Evolutionary conservation across 64 coral and sea anemone species (phyloP).

Genomic region (Actinia equina): DNA sequence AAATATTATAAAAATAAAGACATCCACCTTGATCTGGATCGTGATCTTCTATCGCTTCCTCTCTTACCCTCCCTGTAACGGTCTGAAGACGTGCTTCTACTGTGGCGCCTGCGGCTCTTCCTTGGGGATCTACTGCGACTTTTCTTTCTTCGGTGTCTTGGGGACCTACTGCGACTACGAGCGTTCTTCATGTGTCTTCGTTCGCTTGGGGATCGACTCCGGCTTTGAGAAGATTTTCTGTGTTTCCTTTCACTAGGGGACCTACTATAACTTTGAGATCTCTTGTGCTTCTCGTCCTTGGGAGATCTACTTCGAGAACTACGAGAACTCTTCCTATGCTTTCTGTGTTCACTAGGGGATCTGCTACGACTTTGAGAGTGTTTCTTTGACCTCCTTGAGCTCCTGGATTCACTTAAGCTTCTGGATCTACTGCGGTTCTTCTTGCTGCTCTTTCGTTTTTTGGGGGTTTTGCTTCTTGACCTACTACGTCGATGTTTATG

Average conservation of each 20-base stretch:
- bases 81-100: not conserved
- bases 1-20: not conserved
- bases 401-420: constrained; percentile 32
- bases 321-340: not conserved
- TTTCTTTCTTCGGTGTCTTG: constrained; percentile 47
- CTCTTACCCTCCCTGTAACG: constrained; percentile 54
- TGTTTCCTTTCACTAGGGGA: not conserved
- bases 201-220: constrained; percentile 31
- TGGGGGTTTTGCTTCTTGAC: constrained; percentile 35
- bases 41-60: constrained; percentile 36
- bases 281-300: not conserved
- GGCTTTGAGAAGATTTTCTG: not conserved
- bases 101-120: not conserved
- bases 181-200: not conserved
- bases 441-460: constrained; percentile 26
- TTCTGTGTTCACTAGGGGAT: constrained; percentile 7
- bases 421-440: constrained; percentile 32
- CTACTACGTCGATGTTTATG: constrained; percentile 24
- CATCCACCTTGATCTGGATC: constrained; percentile 57
- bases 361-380: constrained; percentile 21
- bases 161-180: constrained; percentile 5
- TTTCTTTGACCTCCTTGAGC: constrained; percentile 35
- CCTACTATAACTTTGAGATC: constrained; percentile 6
- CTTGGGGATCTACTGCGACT: constrained; percentile 22
- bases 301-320: not conserved